Base-by-base conservation (phyloP, 2,888 invertebrate genomes). In the Drymonia ruficornis region DNA sequence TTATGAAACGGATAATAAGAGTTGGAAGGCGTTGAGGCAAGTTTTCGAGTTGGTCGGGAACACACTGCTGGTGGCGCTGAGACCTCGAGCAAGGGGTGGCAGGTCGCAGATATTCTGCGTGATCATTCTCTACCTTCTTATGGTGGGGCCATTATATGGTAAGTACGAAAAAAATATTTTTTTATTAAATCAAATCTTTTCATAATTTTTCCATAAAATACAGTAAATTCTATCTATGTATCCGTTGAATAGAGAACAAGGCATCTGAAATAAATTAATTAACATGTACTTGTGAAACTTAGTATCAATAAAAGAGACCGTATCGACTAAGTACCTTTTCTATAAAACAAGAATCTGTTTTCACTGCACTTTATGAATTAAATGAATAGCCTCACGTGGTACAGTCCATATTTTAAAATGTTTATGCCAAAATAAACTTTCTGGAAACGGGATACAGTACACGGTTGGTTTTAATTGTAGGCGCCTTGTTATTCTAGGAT, bases 111-210 rank as follows among this genome's bases (percentile, higher is more conserved):
- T 93, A 70, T 72, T 89, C 59, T 76, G 83, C 56, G 80, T 93
- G n/a, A 70, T 93, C 18, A 50, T 84, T 1, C 56, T 93, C 15
- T 93, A 92, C 55, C 71, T 93, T 23, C 72, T 92, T 1, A 88
- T 92, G 86, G 92, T 91, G 38, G 93, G 93, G 71, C 93, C 93
- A 29, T 75, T 92, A 28, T 93, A 92, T 59, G 93, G 93, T 92
- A 59, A 89, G 93, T 82, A 6, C 5, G n/a, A 43, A n/a, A n/a
- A n/a, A n/a, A n/a, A n/a, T n/a, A n/a, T n/a, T n/a, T n/a, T n/a
- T n/a, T n/a, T n/a, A n/a, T n/a, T n/a, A n/a, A n/a, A n/a, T n/a
- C n/a, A n/a, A n/a, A n/a, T n/a, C 23, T 23, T 23, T 23, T 23
- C 23, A 23, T 23, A 23, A 23, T 7, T 23, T 23, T 23, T 4